Percentiles rank a stretch among this genome's conserved stretches.
phyloP scores from a whole-genome alignment of 2,888 invertebrate genomes.

The Oeneis ivallda region DNA sequence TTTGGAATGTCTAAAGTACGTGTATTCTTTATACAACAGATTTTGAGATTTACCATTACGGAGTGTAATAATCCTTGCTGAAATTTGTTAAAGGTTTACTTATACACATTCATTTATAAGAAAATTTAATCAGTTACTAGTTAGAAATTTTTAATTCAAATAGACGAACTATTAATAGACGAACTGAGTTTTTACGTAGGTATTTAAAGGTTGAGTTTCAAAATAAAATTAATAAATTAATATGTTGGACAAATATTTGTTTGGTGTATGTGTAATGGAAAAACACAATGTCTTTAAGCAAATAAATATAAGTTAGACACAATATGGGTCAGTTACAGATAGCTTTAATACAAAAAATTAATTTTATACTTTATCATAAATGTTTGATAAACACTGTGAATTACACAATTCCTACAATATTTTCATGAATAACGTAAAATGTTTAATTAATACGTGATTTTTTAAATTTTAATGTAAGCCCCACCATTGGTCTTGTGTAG shows the following conservation, averaged over 20 bases:
- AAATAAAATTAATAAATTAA: background rate
- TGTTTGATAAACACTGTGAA: no score
- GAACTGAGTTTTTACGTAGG: background rate
- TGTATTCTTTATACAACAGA: conserved; percentile 22
- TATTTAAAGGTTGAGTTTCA: background rate
- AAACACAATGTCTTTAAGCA: no score
- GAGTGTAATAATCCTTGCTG: conserved; percentile 24
- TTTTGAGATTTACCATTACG: conserved; percentile 28
- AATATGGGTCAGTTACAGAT: no score
- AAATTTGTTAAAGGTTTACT: background rate
- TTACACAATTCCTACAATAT: background rate
- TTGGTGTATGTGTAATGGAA: no score
- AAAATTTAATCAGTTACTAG: no score
- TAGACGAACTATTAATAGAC: no score
- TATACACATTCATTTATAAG: background rate
- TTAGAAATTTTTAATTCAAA: no score
- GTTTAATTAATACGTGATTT: background rate
- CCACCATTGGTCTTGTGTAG: conserved; percentile 39
- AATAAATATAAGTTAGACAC: no score
- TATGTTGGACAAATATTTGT: no score
- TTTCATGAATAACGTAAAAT: no score
- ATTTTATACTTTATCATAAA: background rate
- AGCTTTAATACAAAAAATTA: no score
- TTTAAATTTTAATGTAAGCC: conserved; percentile 33
- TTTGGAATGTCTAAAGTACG: conserved; percentile 41